phyloP scores from a whole-genome alignment of 2,797 vertebrate species.

The Columba guinea region DNA sequence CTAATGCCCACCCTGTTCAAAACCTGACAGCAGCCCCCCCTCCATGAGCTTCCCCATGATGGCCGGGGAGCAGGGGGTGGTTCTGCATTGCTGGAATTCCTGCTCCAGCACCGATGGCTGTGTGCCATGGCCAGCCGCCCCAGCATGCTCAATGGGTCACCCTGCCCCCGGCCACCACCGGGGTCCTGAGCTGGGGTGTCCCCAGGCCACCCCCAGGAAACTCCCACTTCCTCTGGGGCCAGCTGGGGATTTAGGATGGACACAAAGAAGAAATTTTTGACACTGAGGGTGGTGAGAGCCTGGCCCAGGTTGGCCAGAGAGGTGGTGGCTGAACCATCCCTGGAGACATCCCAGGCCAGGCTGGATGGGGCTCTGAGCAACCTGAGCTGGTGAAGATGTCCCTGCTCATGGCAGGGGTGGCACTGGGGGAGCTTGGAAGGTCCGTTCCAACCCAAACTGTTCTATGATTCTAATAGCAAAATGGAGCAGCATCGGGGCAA shows the following conservation, averaged over 20 bases:
- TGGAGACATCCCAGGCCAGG: too few species aligned
- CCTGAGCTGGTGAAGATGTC: too few species aligned
- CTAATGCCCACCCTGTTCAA: fast-evolving
- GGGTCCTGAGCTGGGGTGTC: neutral
- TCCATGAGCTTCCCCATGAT: neutral
- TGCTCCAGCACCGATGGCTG: neutral
- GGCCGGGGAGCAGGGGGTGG: neutral
- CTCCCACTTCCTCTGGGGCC: neutral
- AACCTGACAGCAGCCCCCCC: neutral
- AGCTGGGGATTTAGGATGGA: neutral
- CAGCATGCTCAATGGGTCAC: fast-evolving
- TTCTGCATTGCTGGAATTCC: slow-evolving; percentile 23
- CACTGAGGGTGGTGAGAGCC: too few species aligned
- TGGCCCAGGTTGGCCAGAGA: too few species aligned
- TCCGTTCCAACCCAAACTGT: too few species aligned
- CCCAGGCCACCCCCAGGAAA: fast-evolving
- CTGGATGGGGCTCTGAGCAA: too few species aligned
- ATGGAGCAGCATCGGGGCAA: neutral
- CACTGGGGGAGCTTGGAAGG: too few species aligned
- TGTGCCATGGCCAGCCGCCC: neutral
- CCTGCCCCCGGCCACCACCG: fast-evolving
- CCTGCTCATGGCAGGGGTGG: too few species aligned
- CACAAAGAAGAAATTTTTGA: too few species aligned
- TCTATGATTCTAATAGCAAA: neutral
- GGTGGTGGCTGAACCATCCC: too few species aligned